These are phyloP conservation scores for Sapayoa aenigma DNA, from an alignment of 2,113 vertebrate genomes.

Conservation along the genomic window DNA sequence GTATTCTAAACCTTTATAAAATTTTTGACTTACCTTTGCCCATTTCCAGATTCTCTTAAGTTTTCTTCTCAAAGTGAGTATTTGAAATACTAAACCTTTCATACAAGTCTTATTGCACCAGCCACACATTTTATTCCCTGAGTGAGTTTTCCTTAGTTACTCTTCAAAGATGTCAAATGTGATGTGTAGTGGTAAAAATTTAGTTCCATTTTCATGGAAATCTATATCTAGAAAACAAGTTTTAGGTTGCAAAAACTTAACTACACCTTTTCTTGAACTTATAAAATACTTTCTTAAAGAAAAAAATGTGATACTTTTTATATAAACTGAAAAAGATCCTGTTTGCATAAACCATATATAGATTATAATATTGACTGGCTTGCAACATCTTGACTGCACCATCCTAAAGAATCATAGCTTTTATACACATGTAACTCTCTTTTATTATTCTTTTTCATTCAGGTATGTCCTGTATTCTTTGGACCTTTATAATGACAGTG, in stretches of 20 bases:
- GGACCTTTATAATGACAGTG: constrained; percentile 89
- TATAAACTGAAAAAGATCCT: neutral
- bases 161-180: neutral
- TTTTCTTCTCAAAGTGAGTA: neutral
- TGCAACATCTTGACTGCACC: neutral
- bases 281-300: neutral
- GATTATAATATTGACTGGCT: neutral
- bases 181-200: neutral
- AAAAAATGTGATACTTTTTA: neutral
- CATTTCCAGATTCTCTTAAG: neutral
- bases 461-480: constrained; percentile 89
- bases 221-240: neutral
- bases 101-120: neutral
- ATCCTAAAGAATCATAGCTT: neutral
- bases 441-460: neutral
- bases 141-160: neutral
- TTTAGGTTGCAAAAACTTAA: neutral
- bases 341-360: fast-evolving
- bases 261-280: neutral
- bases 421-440: neutral
- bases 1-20: neutral
- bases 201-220: neutral
- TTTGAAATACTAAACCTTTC: neutral
- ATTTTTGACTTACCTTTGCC: neutral
- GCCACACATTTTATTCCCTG: neutral